These are phyloP conservation scores for Pteronotus mesoamericanus DNA, from an alignment of 2,797 vertebrate genomes.

Conservation along the genomic window DNA sequence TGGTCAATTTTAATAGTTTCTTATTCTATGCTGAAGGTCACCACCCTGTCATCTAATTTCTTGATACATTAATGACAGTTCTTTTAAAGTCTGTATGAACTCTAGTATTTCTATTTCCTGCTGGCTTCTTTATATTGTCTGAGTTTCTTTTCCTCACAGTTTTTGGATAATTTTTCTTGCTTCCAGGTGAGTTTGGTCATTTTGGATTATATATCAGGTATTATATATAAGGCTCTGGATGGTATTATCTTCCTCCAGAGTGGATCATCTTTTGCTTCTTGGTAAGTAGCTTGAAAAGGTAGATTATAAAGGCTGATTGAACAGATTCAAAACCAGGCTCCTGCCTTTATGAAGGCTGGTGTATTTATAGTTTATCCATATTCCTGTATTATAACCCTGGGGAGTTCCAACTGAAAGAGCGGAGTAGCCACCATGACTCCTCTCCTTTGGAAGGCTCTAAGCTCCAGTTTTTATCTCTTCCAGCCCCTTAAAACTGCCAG, in stretches of 20 bases:
- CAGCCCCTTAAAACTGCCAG: not conserved
- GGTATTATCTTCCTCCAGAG: not conserved
- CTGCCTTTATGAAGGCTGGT: not conserved
- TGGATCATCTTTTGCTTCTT: not conserved
- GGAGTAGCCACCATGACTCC: not conserved
- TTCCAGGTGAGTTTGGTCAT: not conserved
- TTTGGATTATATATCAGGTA: not conserved
- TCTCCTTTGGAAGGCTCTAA: not conserved
- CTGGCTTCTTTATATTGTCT: not conserved
- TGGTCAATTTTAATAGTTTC: not conserved
- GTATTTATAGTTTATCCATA: not conserved
- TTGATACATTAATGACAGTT: not conserved
- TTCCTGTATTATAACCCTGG: not conserved
- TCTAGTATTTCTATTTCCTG: not conserved
- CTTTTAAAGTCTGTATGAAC: not conserved
- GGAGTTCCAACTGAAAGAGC: not conserved
- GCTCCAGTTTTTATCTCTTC: not conserved
- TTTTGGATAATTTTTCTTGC: not conserved
- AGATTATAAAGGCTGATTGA: not conserved
- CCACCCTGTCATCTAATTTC: not conserved
- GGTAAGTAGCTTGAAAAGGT: not conserved
- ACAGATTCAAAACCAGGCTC: not conserved
- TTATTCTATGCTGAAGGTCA: not conserved
- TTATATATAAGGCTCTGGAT: not conserved
- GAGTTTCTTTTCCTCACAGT: not conserved